These are phyloP conservation scores for Lordiphosa fenestrarum DNA, from an alignment of 2,888 invertebrate genomes.

Conservation along the genomic window DNA sequence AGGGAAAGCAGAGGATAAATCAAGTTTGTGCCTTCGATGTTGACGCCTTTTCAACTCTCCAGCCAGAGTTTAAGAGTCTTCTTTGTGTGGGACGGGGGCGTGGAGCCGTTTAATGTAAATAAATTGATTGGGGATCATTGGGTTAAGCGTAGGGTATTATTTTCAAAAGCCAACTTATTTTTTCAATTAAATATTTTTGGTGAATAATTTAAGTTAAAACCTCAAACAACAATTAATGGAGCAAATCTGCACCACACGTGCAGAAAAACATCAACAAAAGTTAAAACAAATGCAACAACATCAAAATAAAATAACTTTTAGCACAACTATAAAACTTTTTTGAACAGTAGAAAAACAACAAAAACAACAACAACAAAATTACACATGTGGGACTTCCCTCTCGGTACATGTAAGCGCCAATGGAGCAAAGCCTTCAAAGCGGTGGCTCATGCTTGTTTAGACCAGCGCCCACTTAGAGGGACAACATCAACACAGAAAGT, in stretches of 20 bases:
- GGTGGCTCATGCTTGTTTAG: constrained; percentile 47
- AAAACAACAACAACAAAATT: constrained; percentile 12
- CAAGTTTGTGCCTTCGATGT: constrained; percentile 5
- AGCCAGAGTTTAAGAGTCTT: neutral
- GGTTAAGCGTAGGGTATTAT: constrained; percentile 14
- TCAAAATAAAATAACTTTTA: constrained; percentile 39
- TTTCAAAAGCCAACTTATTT: neutral
- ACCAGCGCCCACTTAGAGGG: constrained; percentile 26
- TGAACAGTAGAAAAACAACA: constrained; percentile 12
- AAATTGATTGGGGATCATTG: constrained; percentile 53
- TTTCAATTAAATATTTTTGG: constrained; percentile 1
- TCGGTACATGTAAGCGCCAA: neutral
- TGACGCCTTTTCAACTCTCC: constrained; percentile 4
- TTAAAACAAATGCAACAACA: constrained; percentile 32
- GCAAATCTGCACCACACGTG: constrained; percentile 1
- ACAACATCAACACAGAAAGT: constrained; percentile 18
- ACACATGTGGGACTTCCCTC: constrained; percentile 8
- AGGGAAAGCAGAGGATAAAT: constrained; percentile 1
- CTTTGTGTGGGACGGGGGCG: constrained; percentile 4
- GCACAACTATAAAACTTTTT: constrained; percentile 55
- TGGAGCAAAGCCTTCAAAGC: constrained; percentile 39
- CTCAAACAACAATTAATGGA: constrained; percentile 1
- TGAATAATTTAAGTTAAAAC: constrained; percentile 6
- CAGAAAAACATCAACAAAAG: constrained; percentile 3
- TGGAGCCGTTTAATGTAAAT: constrained; percentile 28